Conservation (phyloP, 2,888 invertebrate species). For the Drosophila fulvimacula region DNA sequence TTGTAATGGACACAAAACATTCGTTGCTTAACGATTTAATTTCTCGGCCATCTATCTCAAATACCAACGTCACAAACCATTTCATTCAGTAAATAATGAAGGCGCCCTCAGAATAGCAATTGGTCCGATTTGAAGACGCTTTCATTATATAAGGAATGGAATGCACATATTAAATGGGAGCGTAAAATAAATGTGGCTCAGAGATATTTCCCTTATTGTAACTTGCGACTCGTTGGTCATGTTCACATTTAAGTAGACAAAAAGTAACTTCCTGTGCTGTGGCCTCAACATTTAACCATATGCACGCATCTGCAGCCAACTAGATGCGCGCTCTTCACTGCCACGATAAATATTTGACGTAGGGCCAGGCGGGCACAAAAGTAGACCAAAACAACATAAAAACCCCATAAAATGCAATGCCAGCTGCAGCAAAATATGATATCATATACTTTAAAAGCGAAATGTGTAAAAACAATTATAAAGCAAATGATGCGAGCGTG, state of each 20-base stretch:
- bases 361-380: neutral
- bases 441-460: constrained; percentile 25
- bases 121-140: neutral
- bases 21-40: no score
- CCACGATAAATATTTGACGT: constrained; percentile 40
- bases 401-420: constrained; percentile 33
- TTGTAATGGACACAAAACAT: neutral
- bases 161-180: neutral
- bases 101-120: neutral
- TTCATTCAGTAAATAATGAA: constrained; percentile 1
- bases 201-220: neutral
- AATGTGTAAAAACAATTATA: constrained; percentile 22
- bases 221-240: neutral
- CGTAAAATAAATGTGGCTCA: neutral
- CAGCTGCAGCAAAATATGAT: constrained; percentile 29
- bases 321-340: constrained; percentile 17
- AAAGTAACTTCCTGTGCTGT: neutral
- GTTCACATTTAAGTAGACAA: neutral
- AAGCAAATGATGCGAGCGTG: constrained; percentile 48
- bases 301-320: constrained; percentile 14
- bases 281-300: constrained; percentile 20
- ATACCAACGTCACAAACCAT: rapidly evolving
- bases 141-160: constrained; percentile 6
- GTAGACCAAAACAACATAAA: constrained; percentile 21
- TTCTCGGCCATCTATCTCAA: neutral